These are phyloP conservation scores for Spodoptera picta DNA, from an alignment of 2,888 invertebrate species.

Conservation along the genomic window DNA sequence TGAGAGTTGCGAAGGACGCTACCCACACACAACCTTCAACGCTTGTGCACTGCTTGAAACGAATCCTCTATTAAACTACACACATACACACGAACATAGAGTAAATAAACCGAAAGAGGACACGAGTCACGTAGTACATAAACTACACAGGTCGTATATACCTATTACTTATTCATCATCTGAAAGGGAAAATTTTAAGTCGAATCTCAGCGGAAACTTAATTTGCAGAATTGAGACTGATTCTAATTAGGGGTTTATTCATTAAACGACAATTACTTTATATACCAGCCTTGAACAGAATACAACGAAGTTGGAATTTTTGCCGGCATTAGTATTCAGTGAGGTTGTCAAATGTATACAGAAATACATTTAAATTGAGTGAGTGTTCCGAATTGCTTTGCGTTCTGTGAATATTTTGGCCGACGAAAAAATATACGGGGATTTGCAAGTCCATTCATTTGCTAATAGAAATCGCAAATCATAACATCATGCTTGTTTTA, in stretches of 20 bases:
- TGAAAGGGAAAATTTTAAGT: slow-evolving; percentile 32
- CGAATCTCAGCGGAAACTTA: slow-evolving; percentile 31
- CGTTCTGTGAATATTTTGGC: slow-evolving; percentile 26
- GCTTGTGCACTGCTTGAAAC: slow-evolving; percentile 29
- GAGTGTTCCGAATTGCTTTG: slow-evolving; percentile 35
- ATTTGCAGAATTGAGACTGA: slow-evolving; percentile 37
- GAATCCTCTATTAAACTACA: slow-evolving; percentile 11
- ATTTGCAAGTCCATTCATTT: slow-evolving; percentile 15
- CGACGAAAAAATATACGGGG: slow-evolving; percentile 33
- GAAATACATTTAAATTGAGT: slow-evolving; percentile 51
- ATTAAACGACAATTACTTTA: slow-evolving; percentile 48
- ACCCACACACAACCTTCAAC: slow-evolving; percentile 42
- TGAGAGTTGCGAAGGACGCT: slow-evolving; percentile 30
- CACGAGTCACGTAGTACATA: slow-evolving; percentile 6
- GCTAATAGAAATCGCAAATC: slow-evolving; percentile 34
- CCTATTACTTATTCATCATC: slow-evolving; percentile 13
- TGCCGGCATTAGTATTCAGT: slow-evolving; percentile 49
- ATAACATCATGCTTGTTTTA: slow-evolving; percentile 11
- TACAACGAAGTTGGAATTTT: slow-evolving; percentile 36
- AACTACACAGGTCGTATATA: slow-evolving; percentile 1
- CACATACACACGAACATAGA: slow-evolving; percentile 5
- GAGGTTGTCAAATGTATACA: slow-evolving; percentile 39
- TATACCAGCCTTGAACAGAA: slow-evolving; percentile 40
- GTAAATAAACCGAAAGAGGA: slow-evolving; percentile 23
- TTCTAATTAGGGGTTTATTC: slow-evolving; percentile 48